phyloP scores from a whole-genome alignment of 2,113 vertebrate genomes.

The Lichenostomus cassidix region DNA sequence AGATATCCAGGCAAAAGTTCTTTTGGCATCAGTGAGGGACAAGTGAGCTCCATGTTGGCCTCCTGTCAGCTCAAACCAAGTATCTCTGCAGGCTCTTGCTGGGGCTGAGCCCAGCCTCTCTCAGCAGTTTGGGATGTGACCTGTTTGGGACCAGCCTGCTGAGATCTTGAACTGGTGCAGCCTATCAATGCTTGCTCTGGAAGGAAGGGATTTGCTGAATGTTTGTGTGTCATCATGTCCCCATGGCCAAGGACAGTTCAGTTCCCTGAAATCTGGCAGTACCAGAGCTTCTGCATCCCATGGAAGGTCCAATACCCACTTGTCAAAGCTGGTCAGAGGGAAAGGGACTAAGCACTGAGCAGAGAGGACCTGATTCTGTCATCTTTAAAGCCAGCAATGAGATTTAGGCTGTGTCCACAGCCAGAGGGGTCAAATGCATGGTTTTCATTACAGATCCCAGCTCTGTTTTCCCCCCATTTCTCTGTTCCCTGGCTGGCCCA shows the following conservation, averaged over 20 bases:
- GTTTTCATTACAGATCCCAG: not conserved
- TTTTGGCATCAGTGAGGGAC: not conserved
- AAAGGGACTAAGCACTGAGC: not conserved
- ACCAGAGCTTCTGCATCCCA: not conserved
- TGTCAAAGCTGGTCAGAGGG: not conserved
- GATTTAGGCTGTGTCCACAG: not conserved
- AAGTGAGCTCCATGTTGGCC: not conserved
- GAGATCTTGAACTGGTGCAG: not conserved
- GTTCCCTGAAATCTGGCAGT: not conserved
- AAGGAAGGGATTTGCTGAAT: not conserved
- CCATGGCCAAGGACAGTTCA: not conserved
- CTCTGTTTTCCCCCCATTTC: not conserved
- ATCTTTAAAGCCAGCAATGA: not conserved
- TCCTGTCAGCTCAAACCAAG: not conserved
- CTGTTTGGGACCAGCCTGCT: not conserved
- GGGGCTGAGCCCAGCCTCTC: not conserved
- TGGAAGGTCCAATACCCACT: not conserved
- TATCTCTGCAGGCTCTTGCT: not conserved
- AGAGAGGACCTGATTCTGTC: not conserved
- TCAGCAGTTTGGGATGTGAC: accelerated
- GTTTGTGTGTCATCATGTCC: not conserved
- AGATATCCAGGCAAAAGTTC: not conserved
- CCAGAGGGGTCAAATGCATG: not conserved
- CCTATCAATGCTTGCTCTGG: not conserved
- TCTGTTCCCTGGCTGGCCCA: not conserved